These are phyloP conservation scores for Fulmarus glacialis DNA, from an alignment of 2,113 vertebrate genomes.

Conservation along the genomic window DNA sequence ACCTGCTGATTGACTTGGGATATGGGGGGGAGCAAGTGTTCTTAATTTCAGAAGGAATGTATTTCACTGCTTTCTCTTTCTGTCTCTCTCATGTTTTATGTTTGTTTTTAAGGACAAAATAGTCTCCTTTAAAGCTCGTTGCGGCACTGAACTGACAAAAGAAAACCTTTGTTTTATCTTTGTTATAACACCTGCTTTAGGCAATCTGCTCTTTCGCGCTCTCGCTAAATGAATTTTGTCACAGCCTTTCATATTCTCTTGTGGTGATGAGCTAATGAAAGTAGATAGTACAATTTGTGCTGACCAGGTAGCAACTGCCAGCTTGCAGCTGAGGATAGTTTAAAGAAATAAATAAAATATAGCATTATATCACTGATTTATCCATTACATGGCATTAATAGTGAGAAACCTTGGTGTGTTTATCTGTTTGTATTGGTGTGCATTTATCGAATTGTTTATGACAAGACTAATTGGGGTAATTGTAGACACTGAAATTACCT, in stretches of 20 bases:
- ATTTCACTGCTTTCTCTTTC: slow-evolving; percentile 41
- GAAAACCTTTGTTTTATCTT: slow-evolving; percentile 87
- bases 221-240: slow-evolving; percentile 98
- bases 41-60: slow-evolving; percentile 35
- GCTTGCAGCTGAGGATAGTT: slow-evolving; percentile 88
- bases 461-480: slow-evolving; percentile 99
- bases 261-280: slow-evolving; percentile 94
- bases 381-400: slow-evolving; percentile 97
- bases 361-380: slow-evolving; percentile 89
- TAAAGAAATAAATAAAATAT: slow-evolving; percentile 86
- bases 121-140: slow-evolving; percentile 53
- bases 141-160: slow-evolving; percentile 51
- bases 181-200: slow-evolving; percentile 93
- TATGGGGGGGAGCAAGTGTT: background rate
- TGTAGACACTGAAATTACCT: slow-evolving; percentile 99
- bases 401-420: slow-evolving; percentile 88
- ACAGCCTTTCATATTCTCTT: slow-evolving; percentile 93
- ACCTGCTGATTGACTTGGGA: background rate
- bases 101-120: slow-evolving; percentile 70
- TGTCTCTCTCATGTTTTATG: slow-evolving; percentile 63
- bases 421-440: slow-evolving; percentile 98
- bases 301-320: slow-evolving; percentile 94
- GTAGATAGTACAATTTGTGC: slow-evolving; percentile 97
- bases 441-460: slow-evolving; percentile 99
- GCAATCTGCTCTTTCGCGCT: slow-evolving; percentile 87